Conservation (phyloP, 92 coral and sea anemone genomes). For the Umimayanthus chanpuru region DNA sequence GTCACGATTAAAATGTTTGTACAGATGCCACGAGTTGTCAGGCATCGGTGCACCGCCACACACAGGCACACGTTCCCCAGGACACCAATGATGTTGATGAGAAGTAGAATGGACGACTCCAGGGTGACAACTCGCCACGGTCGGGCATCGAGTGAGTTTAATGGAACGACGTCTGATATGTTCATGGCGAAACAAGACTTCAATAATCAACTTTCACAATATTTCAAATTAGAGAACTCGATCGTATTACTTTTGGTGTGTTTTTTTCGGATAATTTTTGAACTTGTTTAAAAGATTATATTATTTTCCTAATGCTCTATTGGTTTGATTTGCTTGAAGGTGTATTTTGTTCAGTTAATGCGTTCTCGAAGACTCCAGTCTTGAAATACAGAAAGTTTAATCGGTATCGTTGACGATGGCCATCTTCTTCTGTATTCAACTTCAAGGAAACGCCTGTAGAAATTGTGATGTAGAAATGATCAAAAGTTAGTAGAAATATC, state of each 20-base stretch:
- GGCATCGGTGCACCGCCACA: conserved; percentile 61
- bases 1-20: conserved; percentile 75
- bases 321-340: neutral
- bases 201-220: neutral
- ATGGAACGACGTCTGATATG: neutral
- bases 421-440: neutral
- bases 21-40: conserved; percentile 59
- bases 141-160: conserved; percentile 35
- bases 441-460: neutral
- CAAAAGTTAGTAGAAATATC: too few relatives aligned
- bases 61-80: conserved; percentile 68
- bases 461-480: too few relatives aligned
- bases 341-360: neutral
- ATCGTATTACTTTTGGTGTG: too few relatives aligned
- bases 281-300: too few relatives aligned
- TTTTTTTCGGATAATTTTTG: too few relatives aligned
- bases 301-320: neutral
- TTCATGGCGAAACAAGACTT: conserved; percentile 1
- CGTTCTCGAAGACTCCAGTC: neutral
- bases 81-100: conserved; percentile 61
- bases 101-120: conserved; percentile 60
- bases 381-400: neutral
- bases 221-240: neutral
- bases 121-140: conserved; percentile 32
- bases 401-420: neutral